These are phyloP conservation scores for Cetonia aurata DNA, from an alignment of 2,888 invertebrate genomes.

Conservation along the genomic window DNA sequence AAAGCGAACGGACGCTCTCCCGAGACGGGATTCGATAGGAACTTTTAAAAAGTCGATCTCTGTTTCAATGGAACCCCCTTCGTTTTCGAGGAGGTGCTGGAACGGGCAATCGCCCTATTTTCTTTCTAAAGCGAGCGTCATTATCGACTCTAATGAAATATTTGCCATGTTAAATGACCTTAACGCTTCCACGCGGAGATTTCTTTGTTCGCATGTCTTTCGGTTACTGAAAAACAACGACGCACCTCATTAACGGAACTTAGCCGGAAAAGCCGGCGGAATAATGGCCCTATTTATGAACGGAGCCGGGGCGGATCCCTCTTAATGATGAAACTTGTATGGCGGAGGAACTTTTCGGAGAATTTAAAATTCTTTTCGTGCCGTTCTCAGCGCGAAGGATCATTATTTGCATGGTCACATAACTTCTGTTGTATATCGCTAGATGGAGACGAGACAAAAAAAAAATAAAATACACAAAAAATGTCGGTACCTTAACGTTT, in stretches of 20 bases:
- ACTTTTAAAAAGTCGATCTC: conserved; percentile 22
- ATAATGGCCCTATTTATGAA: too few relatives aligned
- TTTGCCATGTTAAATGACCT: conserved; percentile 26
- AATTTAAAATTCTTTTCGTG: too few relatives aligned
- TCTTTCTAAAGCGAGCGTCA: neutral
- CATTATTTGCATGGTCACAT: too few relatives aligned
- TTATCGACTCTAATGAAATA: conserved; percentile 28
- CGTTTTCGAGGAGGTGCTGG: neutral
- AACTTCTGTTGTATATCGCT: too few relatives aligned
- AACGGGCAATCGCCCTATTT: neutral
- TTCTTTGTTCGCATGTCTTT: conserved; percentile 6
- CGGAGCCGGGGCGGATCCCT: too few relatives aligned
- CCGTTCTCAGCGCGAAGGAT: too few relatives aligned
- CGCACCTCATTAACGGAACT: conserved; percentile 7
- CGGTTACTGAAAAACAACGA: conserved; percentile 3
- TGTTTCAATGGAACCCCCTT: conserved; percentile 11
- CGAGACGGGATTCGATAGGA: neutral
- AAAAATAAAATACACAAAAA: too few relatives aligned
- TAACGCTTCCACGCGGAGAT: conserved; percentile 17
- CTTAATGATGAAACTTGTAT: too few relatives aligned
- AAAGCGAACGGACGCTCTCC: neutral
- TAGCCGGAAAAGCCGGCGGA: neutral
- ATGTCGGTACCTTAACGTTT: too few relatives aligned
- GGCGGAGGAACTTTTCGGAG: too few relatives aligned
- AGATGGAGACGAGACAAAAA: too few relatives aligned